Percentiles rank a stretch among this genome's conserved stretches.
Conservation (phyloP, 2,113 vertebrate genomes). For the Eurypyga helias region DNA sequence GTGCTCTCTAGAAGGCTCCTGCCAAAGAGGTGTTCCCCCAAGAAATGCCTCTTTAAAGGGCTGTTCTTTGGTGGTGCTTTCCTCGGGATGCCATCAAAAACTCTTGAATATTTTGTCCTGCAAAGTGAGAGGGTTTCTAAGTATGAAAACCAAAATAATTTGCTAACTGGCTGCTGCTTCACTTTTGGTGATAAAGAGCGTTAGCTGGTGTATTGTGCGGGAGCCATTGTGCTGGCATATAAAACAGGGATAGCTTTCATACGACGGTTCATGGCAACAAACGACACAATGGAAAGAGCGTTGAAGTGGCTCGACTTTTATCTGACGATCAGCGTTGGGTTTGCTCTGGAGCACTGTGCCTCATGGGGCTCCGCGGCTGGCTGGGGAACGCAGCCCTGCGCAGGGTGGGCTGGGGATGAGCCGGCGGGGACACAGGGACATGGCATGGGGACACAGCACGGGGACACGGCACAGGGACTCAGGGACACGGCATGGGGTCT, state of each 20-base stretch:
- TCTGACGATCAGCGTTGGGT: background rate
- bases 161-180: background rate
- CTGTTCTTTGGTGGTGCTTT: background rate
- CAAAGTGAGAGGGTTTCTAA: background rate
- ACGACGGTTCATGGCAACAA: background rate
- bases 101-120: background rate
- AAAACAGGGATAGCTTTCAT: background rate
- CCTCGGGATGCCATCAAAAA: background rate
- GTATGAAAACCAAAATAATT: background rate
- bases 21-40: background rate
- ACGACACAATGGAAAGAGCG: background rate
- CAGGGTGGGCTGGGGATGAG: background rate
- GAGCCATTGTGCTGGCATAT: background rate
- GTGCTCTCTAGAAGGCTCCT: background rate
- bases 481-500: accelerated
- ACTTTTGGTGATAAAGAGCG: background rate
- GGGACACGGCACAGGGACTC: accelerated
- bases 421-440: accelerated
- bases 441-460: accelerated
- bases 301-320: background rate
- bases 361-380: background rate
- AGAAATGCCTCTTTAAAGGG: background rate
- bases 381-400: background rate
- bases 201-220: background rate
- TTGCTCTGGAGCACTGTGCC: background rate